These are phyloP conservation scores for Lasioglossum leucozonium DNA, from an alignment of 2,888 invertebrate genomes.

Conservation along the genomic window DNA sequence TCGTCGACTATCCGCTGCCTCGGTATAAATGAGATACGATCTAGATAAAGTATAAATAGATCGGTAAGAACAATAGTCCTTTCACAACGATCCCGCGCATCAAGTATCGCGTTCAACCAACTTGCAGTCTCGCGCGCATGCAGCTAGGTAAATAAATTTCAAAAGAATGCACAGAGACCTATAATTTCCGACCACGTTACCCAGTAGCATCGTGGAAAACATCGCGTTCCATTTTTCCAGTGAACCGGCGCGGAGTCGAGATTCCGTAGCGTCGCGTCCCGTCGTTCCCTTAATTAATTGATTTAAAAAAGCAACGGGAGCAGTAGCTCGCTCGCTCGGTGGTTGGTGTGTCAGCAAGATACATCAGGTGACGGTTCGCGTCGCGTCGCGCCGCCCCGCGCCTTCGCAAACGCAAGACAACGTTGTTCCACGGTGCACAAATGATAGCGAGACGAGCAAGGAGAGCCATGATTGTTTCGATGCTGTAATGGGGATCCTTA, in stretches of 20 bases:
- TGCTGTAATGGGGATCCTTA: slow-evolving; percentile 54
- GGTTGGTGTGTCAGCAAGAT: background rate
- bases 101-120: background rate
- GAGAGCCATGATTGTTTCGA: slow-evolving; percentile 63
- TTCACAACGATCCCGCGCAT: background rate
- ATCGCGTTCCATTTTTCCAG: background rate
- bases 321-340: background rate
- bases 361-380: background rate
- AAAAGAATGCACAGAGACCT: background rate
- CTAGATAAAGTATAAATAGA: background rate
- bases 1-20: too few relatives aligned
- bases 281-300: slow-evolving; percentile 16
- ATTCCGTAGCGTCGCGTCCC: background rate
- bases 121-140: background rate
- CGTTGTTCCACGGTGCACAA: slow-evolving; percentile 23
- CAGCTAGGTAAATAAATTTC: background rate
- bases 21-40: background rate
- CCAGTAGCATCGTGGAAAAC: background rate
- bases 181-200: background rate
- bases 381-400: background rate
- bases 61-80: background rate
- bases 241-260: background rate
- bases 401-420: slow-evolving; percentile 3
- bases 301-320: background rate
- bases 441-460: slow-evolving; percentile 42